phyloP scores from a whole-genome alignment of 2,113 vertebrate species.

The Sinocyclocheilus anophthalmus region DNA sequence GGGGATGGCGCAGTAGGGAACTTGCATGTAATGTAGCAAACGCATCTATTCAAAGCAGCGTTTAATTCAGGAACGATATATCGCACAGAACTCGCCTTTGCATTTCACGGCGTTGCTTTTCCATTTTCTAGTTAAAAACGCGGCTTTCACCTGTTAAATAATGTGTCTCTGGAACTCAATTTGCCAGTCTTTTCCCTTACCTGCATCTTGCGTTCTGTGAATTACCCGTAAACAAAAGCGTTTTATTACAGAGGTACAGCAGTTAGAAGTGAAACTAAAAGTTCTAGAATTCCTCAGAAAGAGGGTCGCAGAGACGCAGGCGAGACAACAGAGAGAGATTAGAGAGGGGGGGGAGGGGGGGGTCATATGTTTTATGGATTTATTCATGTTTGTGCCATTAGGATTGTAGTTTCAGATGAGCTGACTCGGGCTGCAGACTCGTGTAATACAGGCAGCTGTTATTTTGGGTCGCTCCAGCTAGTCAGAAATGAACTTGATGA shows the following conservation, averaged over 20 bases:
- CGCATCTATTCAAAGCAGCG: neutral
- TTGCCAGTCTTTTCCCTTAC: neutral
- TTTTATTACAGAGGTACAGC: neutral
- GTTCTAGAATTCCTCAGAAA: neutral
- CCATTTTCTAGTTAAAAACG: neutral
- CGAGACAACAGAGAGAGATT: neutral
- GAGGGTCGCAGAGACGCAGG: neutral
- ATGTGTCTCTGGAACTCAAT: neutral
- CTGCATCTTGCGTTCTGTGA: too few relatives aligned
- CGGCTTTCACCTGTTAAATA: neutral
- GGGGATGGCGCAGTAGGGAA: neutral
- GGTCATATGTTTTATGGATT: neutral
- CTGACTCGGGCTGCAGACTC: neutral
- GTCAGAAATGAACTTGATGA: constrained; percentile 4
- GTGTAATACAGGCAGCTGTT: neutral
- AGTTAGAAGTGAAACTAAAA: neutral
- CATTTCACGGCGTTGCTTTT: neutral
- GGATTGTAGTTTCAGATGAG: neutral
- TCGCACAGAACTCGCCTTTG: neutral
- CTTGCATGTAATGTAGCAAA: neutral
- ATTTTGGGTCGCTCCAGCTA: neutral
- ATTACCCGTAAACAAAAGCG: too few relatives aligned
- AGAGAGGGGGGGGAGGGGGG: neutral
- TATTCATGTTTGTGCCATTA: neutral
- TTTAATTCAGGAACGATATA: neutral